Evolutionary conservation across 2,888 invertebrate genomes (phyloP).

Genomic region (Nemoura dubitans): DNA sequence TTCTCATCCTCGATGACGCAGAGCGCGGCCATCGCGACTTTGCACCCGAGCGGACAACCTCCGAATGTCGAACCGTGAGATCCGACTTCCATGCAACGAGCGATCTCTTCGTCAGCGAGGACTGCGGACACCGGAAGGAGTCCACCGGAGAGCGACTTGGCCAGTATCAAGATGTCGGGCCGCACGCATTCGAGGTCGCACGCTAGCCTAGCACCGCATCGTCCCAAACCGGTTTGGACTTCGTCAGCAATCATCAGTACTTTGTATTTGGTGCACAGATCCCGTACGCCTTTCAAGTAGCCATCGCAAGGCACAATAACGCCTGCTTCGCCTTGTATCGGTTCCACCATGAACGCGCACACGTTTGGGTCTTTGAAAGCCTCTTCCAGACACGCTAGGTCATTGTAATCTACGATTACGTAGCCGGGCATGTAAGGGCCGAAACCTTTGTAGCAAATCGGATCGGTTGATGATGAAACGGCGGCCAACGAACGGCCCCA

Average conservation of each 20-base stretch:
- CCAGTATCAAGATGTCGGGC: constrained; percentile 90
- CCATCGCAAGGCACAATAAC: constrained; percentile 88
- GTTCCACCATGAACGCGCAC: constrained; percentile 96
- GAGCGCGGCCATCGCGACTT: constrained; percentile 85
- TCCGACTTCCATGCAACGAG: constrained; percentile 88
- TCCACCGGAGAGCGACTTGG: constrained; percentile 94
- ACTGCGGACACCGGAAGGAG: constrained; percentile 90
- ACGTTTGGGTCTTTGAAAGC: constrained; percentile 81
- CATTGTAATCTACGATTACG: constrained; percentile 83
- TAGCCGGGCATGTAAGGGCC: constrained; percentile 96
- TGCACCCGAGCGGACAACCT: constrained; percentile 93
- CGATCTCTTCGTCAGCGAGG: constrained; percentile 82
- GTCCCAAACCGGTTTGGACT: constrained; percentile 91
- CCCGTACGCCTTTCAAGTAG: constrained; percentile 81
- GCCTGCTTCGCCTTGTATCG: constrained; percentile 96
- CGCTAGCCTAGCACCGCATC: constrained; percentile 88
- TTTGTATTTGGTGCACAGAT: constrained; percentile 87
- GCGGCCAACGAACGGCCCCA: constrained; percentile 95
- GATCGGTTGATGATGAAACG: constrained; percentile 89
- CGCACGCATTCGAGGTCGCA: constrained; percentile 86
- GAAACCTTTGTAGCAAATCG: constrained; percentile 79
- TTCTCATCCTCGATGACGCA: constrained; percentile 88
- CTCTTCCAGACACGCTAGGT: constrained; percentile 60
- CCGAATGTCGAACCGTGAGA: constrained; percentile 97
- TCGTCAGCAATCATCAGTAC: constrained; percentile 96